Evolutionary conservation across 2,797 vertebrate species (phyloP), one percentile per base, ranked within the genome.

Genomic region (Coracias cyanogaster): DNA sequence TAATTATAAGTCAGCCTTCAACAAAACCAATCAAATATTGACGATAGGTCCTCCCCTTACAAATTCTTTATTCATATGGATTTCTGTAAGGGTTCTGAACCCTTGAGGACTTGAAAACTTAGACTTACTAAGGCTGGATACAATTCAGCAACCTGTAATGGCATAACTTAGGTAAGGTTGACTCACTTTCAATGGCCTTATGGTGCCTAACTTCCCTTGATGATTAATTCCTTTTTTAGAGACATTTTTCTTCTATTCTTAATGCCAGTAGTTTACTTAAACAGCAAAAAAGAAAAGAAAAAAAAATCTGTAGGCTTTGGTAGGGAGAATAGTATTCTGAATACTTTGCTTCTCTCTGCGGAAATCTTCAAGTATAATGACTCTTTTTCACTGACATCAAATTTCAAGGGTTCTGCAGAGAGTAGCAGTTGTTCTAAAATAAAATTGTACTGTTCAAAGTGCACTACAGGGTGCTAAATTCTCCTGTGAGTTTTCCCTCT

Each of bases 311-410:
- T 77, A 37, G 70, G 24, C 45, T 49, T 35, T 70, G 45, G 26
- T 92, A 89, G 22, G 31, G 41, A 64, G 37, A 71, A 17, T 46
- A 49, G 57, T 77, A 57, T 73, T 84, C 52, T 66, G 67, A 95
- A 66, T 93, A n/a, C 35, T 90, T 81, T 82, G 20, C 73, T 79
- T 94, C 49, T 91, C 90, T 81, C 82, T 79, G 37, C 72, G 88
- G 88, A 94, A 90, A 79, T 96, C 58, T 94, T 83, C 49, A 89
- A 81, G 15, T 82, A 45, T 90, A 91, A 96, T 86, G 91, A 76
- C 61, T 89, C 45, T 43, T 86, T 94, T 93, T 91, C 1, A 26
- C 88, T 92, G 90, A 90, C 90, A 86, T 86, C 21, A 73, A 79
- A 70, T 93, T 94, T 93, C 70, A 82, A 70, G 64, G 21, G 62